Evolutionary conservation across 2,797 vertebrate species (phyloP), one percentile per base, ranked within the genome.

Genomic region (Sus cebifrons): DNA sequence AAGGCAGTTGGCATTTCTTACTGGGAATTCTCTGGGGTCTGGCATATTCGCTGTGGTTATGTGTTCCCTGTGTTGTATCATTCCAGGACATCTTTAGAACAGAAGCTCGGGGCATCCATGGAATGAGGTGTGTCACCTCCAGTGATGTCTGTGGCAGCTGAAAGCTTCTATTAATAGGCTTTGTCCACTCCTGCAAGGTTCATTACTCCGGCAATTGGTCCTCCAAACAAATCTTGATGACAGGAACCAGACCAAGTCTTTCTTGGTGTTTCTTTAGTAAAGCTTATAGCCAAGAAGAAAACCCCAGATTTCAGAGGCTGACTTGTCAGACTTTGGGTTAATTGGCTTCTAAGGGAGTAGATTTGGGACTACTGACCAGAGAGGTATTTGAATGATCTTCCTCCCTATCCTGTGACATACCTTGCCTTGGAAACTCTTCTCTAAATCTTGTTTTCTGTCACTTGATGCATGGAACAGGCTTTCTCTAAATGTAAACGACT

Each of bases 111-210:
- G 27, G 67, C 75, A 95, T 96, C 86, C 64, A 27, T 87, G 91
- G 94, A 95, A 96, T 94, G 96, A 75, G 25, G 77, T 94, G 89
- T 96, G 89, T 97, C 91, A 85, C 96, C 79, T 93, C 40, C 71
- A 85, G 89, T 96, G 89, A 95, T 93, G 91, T 87, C 89, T 90
- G 79, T 92, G 84, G 93, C 97, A 97, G 96, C 96, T 95, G 94
- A 92, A 93, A 94, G 84, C 91, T 49, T 92, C 93, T 97, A 93
- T 97, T 96, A 96, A 94, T 98, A 97, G 95, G 71, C 95, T 92
- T 92, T 96, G 81, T 87, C 87, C 64, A 85, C 54, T 93, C 84
- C 86, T 73, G 8, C 83, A 93, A 86, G 89, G 70, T 56, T 95
- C 75, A 65, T 91, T 94, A 74, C 78, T 92, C 87, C 52, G 84